Conservation (phyloP, 2,888 invertebrate genomes). For the Drosophila percnosoma region DNA sequence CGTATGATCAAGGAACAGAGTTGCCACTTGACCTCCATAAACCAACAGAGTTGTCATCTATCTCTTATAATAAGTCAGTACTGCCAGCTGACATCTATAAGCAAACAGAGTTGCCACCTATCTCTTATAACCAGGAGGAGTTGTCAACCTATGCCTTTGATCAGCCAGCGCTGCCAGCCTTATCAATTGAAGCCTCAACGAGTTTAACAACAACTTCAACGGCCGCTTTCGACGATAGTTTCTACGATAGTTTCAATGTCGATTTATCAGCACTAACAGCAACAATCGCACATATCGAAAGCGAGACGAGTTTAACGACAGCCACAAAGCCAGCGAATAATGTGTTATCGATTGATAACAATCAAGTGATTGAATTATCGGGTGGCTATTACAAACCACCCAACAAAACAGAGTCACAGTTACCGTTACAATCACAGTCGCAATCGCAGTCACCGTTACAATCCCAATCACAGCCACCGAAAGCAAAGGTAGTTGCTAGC, state of each 20-base stretch:
- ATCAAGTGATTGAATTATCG: not conserved
- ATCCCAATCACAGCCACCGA: slow-evolving; percentile 47
- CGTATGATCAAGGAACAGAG: not conserved
- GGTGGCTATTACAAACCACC: slow-evolving; percentile 1
- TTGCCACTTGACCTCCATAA: not conserved
- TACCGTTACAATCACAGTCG: not conserved
- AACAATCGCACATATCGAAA: slow-evolving; percentile 47
- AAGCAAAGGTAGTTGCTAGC: slow-evolving; percentile 71
- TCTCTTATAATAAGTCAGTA: not conserved
- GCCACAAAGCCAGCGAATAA: not conserved
- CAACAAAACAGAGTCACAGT: not conserved
- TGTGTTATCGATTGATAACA: not conserved
- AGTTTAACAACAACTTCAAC: slow-evolving; percentile 3
- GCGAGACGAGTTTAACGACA: slow-evolving; percentile 21
- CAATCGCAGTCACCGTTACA: not conserved
- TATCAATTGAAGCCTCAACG: not conserved
- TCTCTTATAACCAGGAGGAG: not conserved
- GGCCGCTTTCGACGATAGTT: slow-evolving; percentile 75
- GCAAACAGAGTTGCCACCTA: not conserved
- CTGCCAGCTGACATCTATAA: not conserved
- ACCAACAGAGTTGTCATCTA: not conserved
- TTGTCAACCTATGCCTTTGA: not conserved
- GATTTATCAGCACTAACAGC: slow-evolving; percentile 70
- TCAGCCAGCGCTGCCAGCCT: not conserved
- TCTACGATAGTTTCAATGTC: slow-evolving; percentile 80